Evolutionary conservation across 2,888 invertebrate genomes (phyloP).

Genomic region (Coronaproctus castanopsis): DNA sequence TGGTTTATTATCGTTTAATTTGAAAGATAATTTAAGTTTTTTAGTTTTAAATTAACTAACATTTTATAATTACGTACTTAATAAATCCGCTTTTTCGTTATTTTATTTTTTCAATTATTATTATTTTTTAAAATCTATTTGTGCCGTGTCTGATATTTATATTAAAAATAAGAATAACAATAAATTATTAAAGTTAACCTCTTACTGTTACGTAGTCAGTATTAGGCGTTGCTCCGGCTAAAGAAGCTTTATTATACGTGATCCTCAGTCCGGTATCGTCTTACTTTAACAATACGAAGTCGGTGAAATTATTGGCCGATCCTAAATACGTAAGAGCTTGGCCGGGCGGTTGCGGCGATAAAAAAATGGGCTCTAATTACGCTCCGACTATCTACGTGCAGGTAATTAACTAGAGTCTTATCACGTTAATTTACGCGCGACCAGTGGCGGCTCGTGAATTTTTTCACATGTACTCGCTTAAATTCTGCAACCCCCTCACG

Average conservation of each 20-base stretch:
- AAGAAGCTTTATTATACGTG: conserved; percentile 74
- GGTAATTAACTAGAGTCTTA: conserved; percentile 19
- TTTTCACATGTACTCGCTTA: neutral
- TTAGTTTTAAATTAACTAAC: too few relatives aligned
- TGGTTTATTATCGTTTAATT: too few relatives aligned
- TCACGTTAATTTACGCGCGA: neutral
- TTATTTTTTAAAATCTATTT: neutral
- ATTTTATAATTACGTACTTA: too few relatives aligned
- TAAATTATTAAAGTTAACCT: too few relatives aligned
- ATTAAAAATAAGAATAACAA: too few relatives aligned
- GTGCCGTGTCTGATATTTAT: too few relatives aligned
- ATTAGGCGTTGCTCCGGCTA: conserved; percentile 70
- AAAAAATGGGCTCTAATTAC: conserved; percentile 89
- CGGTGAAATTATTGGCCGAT: conserved; percentile 79
- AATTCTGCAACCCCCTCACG: too few relatives aligned
- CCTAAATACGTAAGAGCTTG: conserved; percentile 66
- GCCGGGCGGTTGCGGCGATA: conserved; percentile 84
- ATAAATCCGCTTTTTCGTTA: too few relatives aligned
- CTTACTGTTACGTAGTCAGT: too few relatives aligned
- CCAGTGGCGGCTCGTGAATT: neutral
- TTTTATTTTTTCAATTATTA: too few relatives aligned
- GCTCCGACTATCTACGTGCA: conserved; percentile 65
- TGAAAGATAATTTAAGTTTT: too few relatives aligned
- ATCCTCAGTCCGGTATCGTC: conserved; percentile 83
- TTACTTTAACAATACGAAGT: conserved; percentile 49